Base-by-base conservation (phyloP, 1,140 invertebrate genomes). In the Nasonia vitripennis region DNA sequence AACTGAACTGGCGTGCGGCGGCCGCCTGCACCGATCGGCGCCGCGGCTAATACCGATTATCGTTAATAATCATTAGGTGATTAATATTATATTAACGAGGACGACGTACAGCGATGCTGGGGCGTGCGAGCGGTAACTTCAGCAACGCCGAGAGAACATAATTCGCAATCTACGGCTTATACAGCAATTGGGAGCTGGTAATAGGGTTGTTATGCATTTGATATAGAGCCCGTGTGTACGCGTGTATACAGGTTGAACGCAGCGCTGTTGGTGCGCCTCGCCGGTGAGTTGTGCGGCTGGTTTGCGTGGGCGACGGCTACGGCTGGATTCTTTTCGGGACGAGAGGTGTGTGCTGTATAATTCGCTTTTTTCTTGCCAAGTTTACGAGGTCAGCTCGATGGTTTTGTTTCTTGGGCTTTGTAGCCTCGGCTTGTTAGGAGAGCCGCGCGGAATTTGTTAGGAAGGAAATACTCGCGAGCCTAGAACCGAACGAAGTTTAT, bases 31-130 rank as follows among this genome's bases (percentile, higher is more conserved):
- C 41, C 71, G 74, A 84, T 81, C 84, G 75, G 41, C 45, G 62
- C 23, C 62, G 45, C 81, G 73, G 82, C 86, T 88, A 87, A 88
- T 90, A 90, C 88, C 90, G 89, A 90, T 90, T 89, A 89, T 86
- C 87, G 89, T 90, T 90, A 88, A 88, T 87, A 88, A 88, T 89
- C 87, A 88, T 90, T 88, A 88, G 87, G 84, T 73, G 87, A 90
- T 89, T 88, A 90, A 89, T 90, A 89, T 89, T 87, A 87, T 89
- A 89, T 90, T 84, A 88, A 89, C 88, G 78, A 27, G 51, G 34
- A 55, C 55, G 78, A 48, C 11, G 75, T 41, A 68, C 10, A n/a
- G 3, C 12, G 5, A 20, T 37, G 41, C 27, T 62, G 45, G 77
- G 20, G 14, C 51, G 9, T 14, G 20, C 23, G 14, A 51, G 71